These are phyloP conservation scores for Phylloscopus trochiloides DNA, from an alignment of 2,113 vertebrate species.

Conservation along the genomic window DNA sequence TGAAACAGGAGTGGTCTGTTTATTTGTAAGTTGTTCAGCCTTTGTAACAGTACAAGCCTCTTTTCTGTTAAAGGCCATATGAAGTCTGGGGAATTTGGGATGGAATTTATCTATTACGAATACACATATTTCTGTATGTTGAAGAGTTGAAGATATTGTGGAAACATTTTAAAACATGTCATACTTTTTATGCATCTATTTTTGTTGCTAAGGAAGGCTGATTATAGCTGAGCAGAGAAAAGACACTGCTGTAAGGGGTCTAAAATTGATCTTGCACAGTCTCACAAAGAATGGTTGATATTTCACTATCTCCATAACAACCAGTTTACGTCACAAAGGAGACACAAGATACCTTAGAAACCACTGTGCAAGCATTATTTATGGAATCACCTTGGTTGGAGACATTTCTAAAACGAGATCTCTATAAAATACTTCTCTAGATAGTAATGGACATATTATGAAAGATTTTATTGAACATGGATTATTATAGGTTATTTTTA, in stretches of 20 bases:
- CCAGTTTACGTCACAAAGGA: slow-evolving; percentile 63
- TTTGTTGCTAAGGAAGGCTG: slow-evolving; percentile 61
- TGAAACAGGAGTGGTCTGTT: background rate
- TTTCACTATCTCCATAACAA: slow-evolving; percentile 74
- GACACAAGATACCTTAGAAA: slow-evolving; percentile 60
- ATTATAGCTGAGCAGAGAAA: slow-evolving; percentile 64
- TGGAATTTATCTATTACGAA: background rate
- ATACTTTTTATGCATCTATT: slow-evolving; percentile 20
- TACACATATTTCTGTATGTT: background rate
- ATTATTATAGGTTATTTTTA: slow-evolving; percentile 14
- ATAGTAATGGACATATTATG: slow-evolving; percentile 5
- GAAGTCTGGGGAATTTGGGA: background rate
- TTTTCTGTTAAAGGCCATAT: background rate
- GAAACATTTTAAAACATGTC: slow-evolving; percentile 26
- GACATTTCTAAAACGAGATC: slow-evolving; percentile 10
- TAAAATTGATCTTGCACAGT: slow-evolving; percentile 64
- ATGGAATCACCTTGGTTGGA: slow-evolving; percentile 56
- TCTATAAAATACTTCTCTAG: slow-evolving; percentile 9
- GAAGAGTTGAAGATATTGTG: slow-evolving; percentile 19
- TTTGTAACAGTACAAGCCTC: background rate
- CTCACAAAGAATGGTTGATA: slow-evolving; percentile 58
- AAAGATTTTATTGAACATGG: background rate
- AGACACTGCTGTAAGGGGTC: slow-evolving; percentile 48
- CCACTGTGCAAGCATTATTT: slow-evolving; percentile 67
- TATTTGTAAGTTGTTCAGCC: background rate